phyloP scores from a whole-genome alignment of 2,888 invertebrate species.

The Athrips mouffetella region DNA sequence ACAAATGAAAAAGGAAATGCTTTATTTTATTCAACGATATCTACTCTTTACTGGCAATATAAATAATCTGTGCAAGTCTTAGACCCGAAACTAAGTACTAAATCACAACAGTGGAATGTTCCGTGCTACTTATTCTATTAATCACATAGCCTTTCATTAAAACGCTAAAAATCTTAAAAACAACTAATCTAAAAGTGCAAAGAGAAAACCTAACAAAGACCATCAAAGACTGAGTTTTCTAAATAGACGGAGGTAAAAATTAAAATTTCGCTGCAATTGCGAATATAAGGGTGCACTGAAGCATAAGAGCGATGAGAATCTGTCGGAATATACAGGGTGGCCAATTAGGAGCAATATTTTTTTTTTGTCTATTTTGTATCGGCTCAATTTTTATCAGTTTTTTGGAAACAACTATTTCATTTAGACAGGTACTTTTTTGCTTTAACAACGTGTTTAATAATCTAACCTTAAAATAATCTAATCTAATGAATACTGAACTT shows the following conservation, averaged over 20 bases:
- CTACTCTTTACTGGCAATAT: background rate
- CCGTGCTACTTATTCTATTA: conserved; percentile 64
- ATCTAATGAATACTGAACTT: too few relatives aligned
- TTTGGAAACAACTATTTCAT: too few relatives aligned
- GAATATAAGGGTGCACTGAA: too few relatives aligned
- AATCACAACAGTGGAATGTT: conserved; percentile 74
- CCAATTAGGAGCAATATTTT: too few relatives aligned
- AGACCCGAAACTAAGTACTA: conserved; percentile 43
- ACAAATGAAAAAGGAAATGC: background rate
- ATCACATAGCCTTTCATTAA: conserved; percentile 67
- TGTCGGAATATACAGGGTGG: too few relatives aligned
- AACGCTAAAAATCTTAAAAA: conserved; percentile 27
- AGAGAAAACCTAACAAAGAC: conserved; percentile 43
- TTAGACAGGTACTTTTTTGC: too few relatives aligned
- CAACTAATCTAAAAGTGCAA: conserved; percentile 27
- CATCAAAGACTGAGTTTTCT: conserved; percentile 65
- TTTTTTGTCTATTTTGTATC: too few relatives aligned
- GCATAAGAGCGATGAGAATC: too few relatives aligned
- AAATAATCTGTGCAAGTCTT: background rate
- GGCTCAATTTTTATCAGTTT: too few relatives aligned
- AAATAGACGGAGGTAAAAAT: conserved; percentile 37
- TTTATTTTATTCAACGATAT: background rate
- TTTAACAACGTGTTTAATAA: too few relatives aligned
- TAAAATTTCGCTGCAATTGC: background rate
- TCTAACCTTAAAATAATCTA: too few relatives aligned